These are phyloP conservation scores for Coracopsis vasa DNA, from an alignment of 2,113 vertebrate genomes.

Conservation along the genomic window DNA sequence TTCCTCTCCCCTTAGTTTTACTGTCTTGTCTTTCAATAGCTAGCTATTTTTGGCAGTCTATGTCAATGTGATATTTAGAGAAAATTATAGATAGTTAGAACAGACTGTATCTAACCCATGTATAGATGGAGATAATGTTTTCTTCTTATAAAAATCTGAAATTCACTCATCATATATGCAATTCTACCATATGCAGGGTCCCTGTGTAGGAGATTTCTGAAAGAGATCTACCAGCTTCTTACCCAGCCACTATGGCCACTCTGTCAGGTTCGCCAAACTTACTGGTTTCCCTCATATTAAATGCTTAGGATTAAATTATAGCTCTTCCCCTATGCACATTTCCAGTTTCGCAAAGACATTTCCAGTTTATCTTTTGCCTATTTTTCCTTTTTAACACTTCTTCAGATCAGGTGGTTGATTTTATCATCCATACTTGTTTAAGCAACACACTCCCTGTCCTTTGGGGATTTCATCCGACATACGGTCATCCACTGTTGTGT, in stretches of 20 bases:
- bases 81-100: neutral
- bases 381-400: neutral
- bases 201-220: neutral
- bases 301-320: neutral
- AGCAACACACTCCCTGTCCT: neutral
- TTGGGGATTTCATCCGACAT: neutral
- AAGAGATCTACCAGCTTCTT: neutral
- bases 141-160: neutral
- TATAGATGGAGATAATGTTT: neutral
- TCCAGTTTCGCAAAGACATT: neutral
- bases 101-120: neutral
- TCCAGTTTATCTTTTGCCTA: neutral
- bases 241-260: neutral
- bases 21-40: neutral
- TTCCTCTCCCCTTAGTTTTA: neutral
- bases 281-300: neutral
- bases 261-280: neutral
- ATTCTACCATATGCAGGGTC: neutral
- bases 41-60: neutral
- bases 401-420: neutral
- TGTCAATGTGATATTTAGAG: neutral
- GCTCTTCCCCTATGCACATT: neutral
- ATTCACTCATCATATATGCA: neutral
- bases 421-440: neutral
- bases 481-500: neutral